Evolutionary conservation across 2,113 vertebrate species (phyloP).

Genomic region (Cranoglanis bouderius): DNA sequence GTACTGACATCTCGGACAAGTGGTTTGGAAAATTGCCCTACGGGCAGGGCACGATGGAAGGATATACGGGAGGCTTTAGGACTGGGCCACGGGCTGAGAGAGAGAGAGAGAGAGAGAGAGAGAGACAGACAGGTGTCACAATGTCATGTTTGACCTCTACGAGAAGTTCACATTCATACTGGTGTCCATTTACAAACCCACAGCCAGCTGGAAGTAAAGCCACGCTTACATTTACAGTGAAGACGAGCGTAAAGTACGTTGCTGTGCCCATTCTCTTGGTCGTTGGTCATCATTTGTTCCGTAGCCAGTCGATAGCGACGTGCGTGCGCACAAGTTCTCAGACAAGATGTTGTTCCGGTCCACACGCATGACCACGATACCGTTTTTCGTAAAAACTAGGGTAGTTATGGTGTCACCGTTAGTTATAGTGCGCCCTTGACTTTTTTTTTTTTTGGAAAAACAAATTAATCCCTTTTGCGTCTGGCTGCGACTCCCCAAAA

Average conservation of each 20-base stretch:
- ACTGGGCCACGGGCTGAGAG: slow-evolving; percentile 13
- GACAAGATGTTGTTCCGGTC: neutral
- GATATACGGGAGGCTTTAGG: neutral
- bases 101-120: neutral
- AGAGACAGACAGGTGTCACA: slow-evolving; percentile 56
- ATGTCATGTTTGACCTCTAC: slow-evolving; percentile 67
- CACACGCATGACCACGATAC: neutral
- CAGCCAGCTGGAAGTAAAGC: neutral
- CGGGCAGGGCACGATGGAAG: neutral
- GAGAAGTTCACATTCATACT: slow-evolving; percentile 57
- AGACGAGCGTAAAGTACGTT: neutral
- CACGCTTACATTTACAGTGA: neutral
- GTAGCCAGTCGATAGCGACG: neutral
- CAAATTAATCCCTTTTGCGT: neutral
- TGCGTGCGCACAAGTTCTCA: neutral
- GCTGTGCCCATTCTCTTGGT: too few species aligned
- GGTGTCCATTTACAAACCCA: slow-evolving; percentile 67
- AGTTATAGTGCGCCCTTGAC: neutral
- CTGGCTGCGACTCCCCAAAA: neutral
- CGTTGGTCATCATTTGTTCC: too few species aligned
- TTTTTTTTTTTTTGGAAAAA: neutral
- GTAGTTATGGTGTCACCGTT: neutral
- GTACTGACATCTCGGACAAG: neutral
- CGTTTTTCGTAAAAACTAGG: too few species aligned
- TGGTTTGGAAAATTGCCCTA: neutral